Percentiles rank a stretch among this genome's conserved stretches.
Evolutionary conservation across 2,888 invertebrate genomes (phyloP).

Genomic region (Seira musarum): DNA sequence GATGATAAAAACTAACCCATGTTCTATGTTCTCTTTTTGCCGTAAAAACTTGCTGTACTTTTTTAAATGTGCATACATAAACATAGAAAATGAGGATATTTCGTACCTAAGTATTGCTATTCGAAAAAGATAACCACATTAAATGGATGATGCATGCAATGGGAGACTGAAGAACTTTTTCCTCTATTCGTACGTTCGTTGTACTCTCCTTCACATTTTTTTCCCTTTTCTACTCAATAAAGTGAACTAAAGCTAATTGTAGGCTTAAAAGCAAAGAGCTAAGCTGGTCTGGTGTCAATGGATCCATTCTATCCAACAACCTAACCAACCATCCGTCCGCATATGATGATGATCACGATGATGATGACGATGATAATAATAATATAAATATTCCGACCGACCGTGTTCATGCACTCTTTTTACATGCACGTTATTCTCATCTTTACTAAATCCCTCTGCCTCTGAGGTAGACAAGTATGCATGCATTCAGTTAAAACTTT

Average conservation of each 20-base stretch:
- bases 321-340: conserved; percentile 35
- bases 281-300: conserved; percentile 52
- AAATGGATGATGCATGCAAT: background rate
- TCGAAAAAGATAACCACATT: background rate
- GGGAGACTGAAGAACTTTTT: conserved; percentile 20
- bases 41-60: conserved; percentile 38
- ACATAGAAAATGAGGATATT: background rate
- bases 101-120: background rate
- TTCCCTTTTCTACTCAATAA: background rate
- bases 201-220: conserved; percentile 35
- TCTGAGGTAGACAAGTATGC: background rate
- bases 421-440: conserved; percentile 23
- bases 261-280: background rate
- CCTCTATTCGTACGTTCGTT: conserved; percentile 42
- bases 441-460: conserved; percentile 17
- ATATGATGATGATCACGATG: too few relatives aligned
- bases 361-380: conserved; percentile 29
- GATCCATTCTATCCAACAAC: conserved; percentile 43
- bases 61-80: conserved; percentile 3
- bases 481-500: background rate
- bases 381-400: conserved; percentile 49
- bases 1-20: background rate
- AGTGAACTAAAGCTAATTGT: background rate
- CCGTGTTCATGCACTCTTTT: conserved; percentile 31
- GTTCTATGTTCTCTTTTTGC: conserved; percentile 24